Conservation (phyloP, 2,797 vertebrate species). For the Lateolabrax maculatus region DNA sequence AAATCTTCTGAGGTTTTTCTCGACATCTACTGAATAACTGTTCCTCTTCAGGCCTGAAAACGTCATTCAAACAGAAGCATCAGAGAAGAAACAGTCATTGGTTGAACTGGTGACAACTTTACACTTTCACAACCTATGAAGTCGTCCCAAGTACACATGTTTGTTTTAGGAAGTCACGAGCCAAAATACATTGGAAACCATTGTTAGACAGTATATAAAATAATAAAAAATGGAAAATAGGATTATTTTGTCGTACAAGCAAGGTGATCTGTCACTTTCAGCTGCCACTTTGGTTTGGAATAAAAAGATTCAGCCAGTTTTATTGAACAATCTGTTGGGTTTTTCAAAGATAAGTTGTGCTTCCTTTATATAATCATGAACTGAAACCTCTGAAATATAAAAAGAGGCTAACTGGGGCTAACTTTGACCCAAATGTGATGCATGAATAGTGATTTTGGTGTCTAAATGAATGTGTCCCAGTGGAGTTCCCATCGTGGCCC, state of each 20-base stretch:
- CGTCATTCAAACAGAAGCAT: neutral
- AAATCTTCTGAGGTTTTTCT: neutral
- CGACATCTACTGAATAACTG: neutral
- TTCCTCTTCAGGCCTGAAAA: neutral
- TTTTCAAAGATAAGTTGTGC: neutral
- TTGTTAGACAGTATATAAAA: no score
- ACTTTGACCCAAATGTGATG: conserved; percentile 59
- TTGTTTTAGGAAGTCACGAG: neutral
- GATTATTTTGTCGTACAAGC: neutral
- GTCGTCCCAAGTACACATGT: neutral
- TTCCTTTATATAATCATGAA: neutral
- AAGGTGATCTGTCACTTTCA: neutral
- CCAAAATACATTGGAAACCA: no score
- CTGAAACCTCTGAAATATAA: conserved; percentile 2
- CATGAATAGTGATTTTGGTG: conserved; percentile 31
- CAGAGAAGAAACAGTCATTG: no score
- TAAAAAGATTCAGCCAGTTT: neutral
- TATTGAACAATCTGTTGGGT: neutral
- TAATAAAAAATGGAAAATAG: no score
- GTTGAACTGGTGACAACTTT: no score
- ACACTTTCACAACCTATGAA: no score
- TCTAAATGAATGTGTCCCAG: conserved; percentile 48
- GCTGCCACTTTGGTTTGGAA: neutral
- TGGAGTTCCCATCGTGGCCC: conserved; percentile 39
- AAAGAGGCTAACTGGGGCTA: conserved; percentile 54